Base-by-base conservation (phyloP, 2,797 vertebrate species). In the Acanthiza pusilla region DNA sequence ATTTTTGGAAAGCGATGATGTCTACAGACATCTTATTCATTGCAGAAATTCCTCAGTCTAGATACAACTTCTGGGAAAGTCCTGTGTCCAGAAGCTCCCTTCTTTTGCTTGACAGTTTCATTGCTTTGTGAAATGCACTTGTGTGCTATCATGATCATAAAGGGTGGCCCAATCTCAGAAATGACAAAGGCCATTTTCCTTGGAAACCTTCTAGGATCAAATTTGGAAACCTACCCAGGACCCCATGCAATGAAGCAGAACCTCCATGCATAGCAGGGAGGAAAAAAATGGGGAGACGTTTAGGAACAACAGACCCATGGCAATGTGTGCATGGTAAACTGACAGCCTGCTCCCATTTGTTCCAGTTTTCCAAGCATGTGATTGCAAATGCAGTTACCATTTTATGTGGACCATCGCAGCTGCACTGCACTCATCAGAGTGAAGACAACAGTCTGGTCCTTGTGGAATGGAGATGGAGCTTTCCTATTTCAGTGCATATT, bases 1-100 rank as follows among this genome's bases (percentile, higher is more conserved):
- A 38, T 71, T 71, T 79, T 93, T 7, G 14, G 91, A 81, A 87
- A 87, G 71, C 1, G 1, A 34, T 60, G 38, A 73, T 79, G 80
- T 85, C 95, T 87, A 87, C 77, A 88, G 91, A 88, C 26, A 61
- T 62, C 61, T 78, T 85, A 65, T 16, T 86, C 71, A 67, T 21
- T 42, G 71, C 43, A 74, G 67, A 91, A 94, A 68, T 82, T 54
- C 21, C 18, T 63, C 32, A 19, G 67, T 32, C 51, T 84, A 84
- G 67, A 34, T 57, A 50, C 16, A 61, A 62, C 73, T 91, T 82
- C 83, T 89, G 80, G 78, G 71, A 87, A 94, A 67, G 88, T 73
- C 75, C 67, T 57, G 23, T 30, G 71, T 88, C 89, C 85, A 93
- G 80, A 71, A 88, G 45, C 60, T 76, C 89, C 48, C 47, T 73